Percentiles rank a stretch among this genome's conserved stretches.
These are phyloP conservation scores for Cyprinus carpio DNA, from an alignment of 2,113 vertebrate species.

Conservation along the genomic window DNA sequence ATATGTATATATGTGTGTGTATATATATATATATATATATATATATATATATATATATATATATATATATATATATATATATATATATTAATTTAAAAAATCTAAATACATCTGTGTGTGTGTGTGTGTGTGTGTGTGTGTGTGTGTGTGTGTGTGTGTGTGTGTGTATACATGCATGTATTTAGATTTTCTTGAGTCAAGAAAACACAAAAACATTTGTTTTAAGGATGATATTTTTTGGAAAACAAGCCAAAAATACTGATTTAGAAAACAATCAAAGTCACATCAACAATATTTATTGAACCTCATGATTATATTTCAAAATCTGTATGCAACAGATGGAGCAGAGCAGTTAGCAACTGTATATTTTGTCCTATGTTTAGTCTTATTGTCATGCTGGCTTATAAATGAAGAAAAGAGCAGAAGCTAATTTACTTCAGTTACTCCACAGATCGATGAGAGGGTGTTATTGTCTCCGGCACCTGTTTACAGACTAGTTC, in stretches of 20 bases:
- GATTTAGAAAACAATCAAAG: background rate
- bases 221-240: background rate
- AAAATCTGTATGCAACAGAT: background rate
- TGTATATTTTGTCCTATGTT: background rate
- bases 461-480: background rate
- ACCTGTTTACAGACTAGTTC: conserved; percentile 3
- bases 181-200: too few relatives aligned
- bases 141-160: too few relatives aligned
- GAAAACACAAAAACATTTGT: background rate
- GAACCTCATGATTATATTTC: background rate
- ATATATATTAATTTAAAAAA: too few relatives aligned
- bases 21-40: too few relatives aligned
- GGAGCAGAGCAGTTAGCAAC: background rate
- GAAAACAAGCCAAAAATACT: background rate
- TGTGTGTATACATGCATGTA: too few relatives aligned
- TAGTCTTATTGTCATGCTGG: conserved; percentile 13
- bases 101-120: too few relatives aligned
- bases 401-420: background rate
- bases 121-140: too few relatives aligned
- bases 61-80: too few relatives aligned
- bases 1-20: too few relatives aligned
- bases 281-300: conserved; percentile 12
- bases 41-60: too few relatives aligned
- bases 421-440: background rate
- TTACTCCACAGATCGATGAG: background rate